phyloP scores from a whole-genome alignment of 2,113 vertebrate genomes.

The Lasiurus borealis region DNA sequence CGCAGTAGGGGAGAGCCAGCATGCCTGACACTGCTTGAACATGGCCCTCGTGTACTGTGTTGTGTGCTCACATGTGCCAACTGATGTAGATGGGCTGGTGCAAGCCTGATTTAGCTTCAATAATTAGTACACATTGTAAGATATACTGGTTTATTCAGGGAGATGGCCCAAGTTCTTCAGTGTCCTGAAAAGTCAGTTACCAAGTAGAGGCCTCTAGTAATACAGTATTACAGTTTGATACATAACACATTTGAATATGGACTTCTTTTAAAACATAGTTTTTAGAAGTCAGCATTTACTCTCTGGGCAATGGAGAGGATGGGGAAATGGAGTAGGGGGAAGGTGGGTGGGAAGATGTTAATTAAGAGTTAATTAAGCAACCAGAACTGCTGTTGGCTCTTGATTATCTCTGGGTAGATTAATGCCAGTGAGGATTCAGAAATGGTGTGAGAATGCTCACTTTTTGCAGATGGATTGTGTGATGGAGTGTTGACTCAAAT shows the following conservation, averaged over 20 bases:
- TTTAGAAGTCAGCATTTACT: neutral
- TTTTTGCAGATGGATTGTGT: neutral
- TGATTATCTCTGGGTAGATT: neutral
- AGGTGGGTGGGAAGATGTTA: neutral
- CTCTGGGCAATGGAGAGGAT: neutral
- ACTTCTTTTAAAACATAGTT: slow-evolving; percentile 25
- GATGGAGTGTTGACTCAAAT: neutral
- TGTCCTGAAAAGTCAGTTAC: neutral
- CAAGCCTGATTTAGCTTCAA: neutral
- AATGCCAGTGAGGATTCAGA: neutral
- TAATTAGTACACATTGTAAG: neutral
- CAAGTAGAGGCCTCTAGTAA: neutral
- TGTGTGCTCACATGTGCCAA: neutral
- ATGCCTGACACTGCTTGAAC: neutral
- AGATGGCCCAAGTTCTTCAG: neutral
- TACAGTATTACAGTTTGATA: neutral
- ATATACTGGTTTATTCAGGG: neutral
- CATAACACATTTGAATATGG: neutral
- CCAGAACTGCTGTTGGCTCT: neutral
- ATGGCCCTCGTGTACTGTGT: neutral
- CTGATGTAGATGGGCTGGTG: neutral
- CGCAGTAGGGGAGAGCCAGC: neutral
- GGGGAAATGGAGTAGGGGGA: neutral
- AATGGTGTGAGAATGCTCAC: neutral
- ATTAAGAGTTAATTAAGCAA: slow-evolving; percentile 6